phyloP scores from a whole-genome alignment of 2,113 vertebrate genomes.

The Ceyx melanurus region DNA sequence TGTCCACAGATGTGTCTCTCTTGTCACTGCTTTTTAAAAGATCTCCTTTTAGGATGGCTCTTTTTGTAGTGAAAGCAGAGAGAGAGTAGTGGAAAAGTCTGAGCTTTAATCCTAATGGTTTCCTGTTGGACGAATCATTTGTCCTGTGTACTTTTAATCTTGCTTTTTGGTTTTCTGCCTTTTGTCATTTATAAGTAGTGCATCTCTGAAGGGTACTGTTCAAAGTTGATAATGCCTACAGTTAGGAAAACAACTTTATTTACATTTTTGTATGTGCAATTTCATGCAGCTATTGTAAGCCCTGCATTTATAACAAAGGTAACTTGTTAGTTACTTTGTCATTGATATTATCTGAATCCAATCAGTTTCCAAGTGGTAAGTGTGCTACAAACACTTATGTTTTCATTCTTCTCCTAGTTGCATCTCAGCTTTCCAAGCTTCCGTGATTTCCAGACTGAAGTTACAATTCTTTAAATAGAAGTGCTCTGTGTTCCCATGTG shows the following conservation, averaged over 20 bases:
- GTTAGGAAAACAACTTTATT: neutral
- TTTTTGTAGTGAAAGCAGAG: neutral
- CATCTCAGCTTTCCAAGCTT: neutral
- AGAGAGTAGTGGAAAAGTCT: neutral
- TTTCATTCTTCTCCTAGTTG: neutral
- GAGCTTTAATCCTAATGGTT: neutral
- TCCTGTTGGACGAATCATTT: slow-evolving; percentile 1
- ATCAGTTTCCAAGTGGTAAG: neutral
- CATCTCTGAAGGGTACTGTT: neutral
- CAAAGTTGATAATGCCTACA: neutral
- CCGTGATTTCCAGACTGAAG: neutral
- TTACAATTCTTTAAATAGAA: neutral
- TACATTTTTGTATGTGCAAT: neutral
- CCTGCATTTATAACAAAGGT: neutral
- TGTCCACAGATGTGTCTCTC: neutral
- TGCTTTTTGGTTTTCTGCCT: neutral
- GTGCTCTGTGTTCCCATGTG: neutral
- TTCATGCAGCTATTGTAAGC: neutral
- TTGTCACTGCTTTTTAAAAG: neutral
- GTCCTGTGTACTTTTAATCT: neutral
- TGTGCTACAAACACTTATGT: neutral
- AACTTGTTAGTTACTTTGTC: neutral
- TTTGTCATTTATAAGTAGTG: neutral
- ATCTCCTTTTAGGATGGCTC: neutral
- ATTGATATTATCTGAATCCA: neutral